These are phyloP conservation scores for Phymatocera aterrima DNA, from an alignment of 2,888 invertebrate species.

Conservation along the genomic window DNA sequence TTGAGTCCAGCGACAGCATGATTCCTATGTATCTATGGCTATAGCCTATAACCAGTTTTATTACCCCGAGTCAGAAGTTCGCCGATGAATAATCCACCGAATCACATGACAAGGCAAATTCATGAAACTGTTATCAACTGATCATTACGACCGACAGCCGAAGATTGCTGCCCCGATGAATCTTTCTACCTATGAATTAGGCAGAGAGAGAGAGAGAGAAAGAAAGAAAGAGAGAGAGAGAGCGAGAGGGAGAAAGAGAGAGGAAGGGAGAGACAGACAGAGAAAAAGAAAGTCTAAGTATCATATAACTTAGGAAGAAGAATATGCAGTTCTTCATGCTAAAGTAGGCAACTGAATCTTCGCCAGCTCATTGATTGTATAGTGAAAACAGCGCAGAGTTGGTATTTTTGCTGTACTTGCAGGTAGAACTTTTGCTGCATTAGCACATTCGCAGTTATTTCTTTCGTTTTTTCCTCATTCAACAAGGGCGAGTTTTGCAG, in stretches of 20 bases:
- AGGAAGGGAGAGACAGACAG: too few species aligned
- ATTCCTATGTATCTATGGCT: too few species aligned
- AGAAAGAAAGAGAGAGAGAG: too few species aligned
- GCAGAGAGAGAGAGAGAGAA: too few species aligned
- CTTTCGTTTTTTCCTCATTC: not conserved
- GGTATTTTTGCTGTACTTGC: not conserved
- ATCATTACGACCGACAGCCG: too few species aligned
- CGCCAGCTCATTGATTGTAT: not conserved
- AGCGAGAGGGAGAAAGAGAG: too few species aligned
- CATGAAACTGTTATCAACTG: not conserved
- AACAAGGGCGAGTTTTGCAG: not conserved
- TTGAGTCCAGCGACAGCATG: too few species aligned
- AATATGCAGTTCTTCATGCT: too few species aligned
- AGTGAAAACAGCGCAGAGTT: not conserved
- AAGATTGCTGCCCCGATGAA: not conserved
- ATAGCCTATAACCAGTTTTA: not conserved
- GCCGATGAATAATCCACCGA: not conserved
- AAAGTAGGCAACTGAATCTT: not conserved
- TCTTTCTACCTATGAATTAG: not conserved
- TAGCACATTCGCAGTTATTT: not conserved
- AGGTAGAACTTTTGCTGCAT: not conserved
- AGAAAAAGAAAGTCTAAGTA: too few species aligned
- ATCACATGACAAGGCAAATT: not conserved
- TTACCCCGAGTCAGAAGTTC: constrained; percentile 7
- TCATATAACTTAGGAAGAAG: too few species aligned